Evolutionary conservation across 2,113 vertebrate species (phyloP).

Genomic region (Chaenocephalus aceratus): DNA sequence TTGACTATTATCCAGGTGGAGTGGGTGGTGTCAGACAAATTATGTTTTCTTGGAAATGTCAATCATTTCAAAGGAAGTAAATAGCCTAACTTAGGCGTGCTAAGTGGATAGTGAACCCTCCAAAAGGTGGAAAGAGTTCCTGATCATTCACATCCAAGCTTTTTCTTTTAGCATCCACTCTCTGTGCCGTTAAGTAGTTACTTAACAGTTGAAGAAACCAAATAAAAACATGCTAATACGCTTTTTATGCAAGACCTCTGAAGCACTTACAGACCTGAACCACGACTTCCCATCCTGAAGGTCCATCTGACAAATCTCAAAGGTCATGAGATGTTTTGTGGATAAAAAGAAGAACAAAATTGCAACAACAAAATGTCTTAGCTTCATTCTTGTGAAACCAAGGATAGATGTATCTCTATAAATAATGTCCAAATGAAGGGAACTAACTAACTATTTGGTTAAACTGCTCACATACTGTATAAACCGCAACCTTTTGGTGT

Average conservation of each 20-base stretch:
- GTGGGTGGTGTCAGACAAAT: constrained; percentile 43
- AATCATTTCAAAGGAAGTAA: constrained; percentile 49
- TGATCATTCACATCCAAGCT: not conserved
- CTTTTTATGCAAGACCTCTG: not conserved
- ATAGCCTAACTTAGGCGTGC: constrained; percentile 18
- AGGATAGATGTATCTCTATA: not conserved
- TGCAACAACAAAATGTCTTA: not conserved
- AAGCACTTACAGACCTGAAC: not conserved
- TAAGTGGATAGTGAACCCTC: constrained; percentile 7
- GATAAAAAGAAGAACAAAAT: not conserved
- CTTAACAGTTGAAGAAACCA: not conserved
- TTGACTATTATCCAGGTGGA: constrained; percentile 47
- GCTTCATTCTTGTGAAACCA: not conserved
- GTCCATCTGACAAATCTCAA: no score
- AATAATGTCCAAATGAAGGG: not conserved
- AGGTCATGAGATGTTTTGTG: not conserved
- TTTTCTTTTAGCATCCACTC: not conserved
- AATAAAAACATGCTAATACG: not conserved
- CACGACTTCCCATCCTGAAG: not conserved
- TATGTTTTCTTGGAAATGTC: constrained; percentile 56
- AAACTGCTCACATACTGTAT: not conserved
- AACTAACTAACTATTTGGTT: not conserved
- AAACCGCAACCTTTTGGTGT: not conserved
- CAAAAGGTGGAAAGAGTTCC: no score
- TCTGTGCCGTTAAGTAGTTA: not conserved